Evolutionary conservation across 2,113 vertebrate species (phyloP).

Genomic region (Pelusios castaneus): DNA sequence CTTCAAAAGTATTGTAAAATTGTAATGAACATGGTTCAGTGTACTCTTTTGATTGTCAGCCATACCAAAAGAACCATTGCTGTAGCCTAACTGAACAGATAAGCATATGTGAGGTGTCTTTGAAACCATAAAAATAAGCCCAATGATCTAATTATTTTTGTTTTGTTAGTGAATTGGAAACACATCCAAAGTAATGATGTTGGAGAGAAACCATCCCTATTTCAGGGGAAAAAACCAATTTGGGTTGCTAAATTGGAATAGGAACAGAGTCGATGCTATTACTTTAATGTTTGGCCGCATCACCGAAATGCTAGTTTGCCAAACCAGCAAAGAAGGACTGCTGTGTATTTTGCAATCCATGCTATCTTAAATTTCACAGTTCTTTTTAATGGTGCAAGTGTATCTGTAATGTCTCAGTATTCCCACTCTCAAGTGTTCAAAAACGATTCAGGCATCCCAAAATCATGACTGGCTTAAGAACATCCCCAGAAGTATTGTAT

Average conservation of each 20-base stretch:
- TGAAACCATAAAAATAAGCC: not conserved
- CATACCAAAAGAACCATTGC: not conserved
- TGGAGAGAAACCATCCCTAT: not conserved
- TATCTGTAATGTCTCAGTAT: not conserved
- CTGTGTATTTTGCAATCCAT: not conserved
- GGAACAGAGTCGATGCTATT: rapidly evolving
- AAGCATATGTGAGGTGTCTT: not conserved
- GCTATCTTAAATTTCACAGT: not conserved
- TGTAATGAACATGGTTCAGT: not conserved
- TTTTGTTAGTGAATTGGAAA: not conserved
- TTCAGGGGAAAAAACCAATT: not conserved
- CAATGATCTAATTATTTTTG: rapidly evolving
- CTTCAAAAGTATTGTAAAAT: not conserved
- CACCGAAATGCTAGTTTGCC: not conserved
- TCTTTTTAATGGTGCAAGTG: not conserved
- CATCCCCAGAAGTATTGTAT: not conserved
- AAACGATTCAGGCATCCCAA: not conserved
- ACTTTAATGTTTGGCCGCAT: not conserved
- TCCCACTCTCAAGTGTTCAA: not conserved
- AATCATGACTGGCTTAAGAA: not conserved
- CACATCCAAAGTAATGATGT: not conserved
- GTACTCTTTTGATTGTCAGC: not conserved
- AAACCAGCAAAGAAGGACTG: not conserved
- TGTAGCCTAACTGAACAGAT: not conserved
- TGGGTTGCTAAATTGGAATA: not conserved